Evolutionary conservation across 2,888 invertebrate species (phyloP).

Genomic region (Lacanobia oleracea): DNA sequence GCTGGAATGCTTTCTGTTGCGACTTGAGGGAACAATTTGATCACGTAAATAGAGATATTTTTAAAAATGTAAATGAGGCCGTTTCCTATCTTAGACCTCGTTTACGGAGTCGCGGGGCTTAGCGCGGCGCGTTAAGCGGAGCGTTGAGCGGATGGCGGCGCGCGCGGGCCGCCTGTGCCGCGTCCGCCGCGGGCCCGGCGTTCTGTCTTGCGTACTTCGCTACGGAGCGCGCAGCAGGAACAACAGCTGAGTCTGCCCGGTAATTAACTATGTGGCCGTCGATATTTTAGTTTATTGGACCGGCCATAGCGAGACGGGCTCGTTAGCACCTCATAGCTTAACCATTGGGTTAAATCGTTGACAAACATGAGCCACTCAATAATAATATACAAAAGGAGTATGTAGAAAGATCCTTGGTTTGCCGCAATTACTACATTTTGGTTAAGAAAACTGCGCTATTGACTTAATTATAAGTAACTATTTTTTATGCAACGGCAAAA

Average conservation of each 20-base stretch:
- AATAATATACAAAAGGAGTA: background rate
- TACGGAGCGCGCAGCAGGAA: constrained; percentile 41
- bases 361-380: background rate
- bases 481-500: too few species aligned
- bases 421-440: background rate
- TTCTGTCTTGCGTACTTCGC: constrained; percentile 43
- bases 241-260: constrained; percentile 48
- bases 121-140: constrained; percentile 38
- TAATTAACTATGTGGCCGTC: constrained; percentile 28
- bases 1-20: background rate
- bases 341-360: background rate
- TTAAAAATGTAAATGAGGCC: constrained; percentile 40
- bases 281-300: background rate
- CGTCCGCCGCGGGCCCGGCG: constrained; percentile 45
- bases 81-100: constrained; percentile 51
- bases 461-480: too few species aligned
- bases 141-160: constrained; percentile 34
- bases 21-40: background rate
- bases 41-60: constrained; percentile 9
- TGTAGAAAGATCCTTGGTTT: background rate
- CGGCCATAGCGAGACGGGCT: background rate
- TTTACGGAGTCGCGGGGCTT: constrained; percentile 43
- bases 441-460: background rate
- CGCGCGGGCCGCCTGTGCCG: constrained; percentile 43
- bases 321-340: too few species aligned